These are phyloP conservation scores for Sceloporus tristichus DNA, from an alignment of 2,113 vertebrate species.

Conservation along the genomic window DNA sequence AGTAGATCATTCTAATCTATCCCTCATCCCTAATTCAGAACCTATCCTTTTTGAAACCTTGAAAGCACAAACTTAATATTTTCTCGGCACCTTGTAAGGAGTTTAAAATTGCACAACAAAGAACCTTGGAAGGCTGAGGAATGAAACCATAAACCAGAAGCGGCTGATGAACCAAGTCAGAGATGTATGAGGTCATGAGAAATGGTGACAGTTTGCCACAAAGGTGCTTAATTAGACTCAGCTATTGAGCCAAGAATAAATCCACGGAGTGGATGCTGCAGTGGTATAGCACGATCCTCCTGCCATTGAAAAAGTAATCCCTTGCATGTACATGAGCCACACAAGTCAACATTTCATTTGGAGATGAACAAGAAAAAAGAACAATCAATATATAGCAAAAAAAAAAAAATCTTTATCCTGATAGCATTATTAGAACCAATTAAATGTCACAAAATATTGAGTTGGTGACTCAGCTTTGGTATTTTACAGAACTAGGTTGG, in stretches of 20 bases:
- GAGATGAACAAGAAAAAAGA: background rate
- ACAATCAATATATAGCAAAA: background rate
- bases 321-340: background rate
- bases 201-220: background rate
- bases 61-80: background rate
- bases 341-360: background rate
- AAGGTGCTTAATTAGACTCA: background rate
- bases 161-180: slow-evolving; percentile 9
- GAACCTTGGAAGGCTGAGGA: background rate
- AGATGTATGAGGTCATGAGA: slow-evolving; percentile 14
- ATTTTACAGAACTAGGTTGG: too few relatives aligned
- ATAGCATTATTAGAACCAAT: background rate
- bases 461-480: background rate
- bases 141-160: slow-evolving; percentile 1
- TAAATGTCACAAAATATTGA: background rate
- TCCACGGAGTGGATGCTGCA: background rate
- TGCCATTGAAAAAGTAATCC: background rate
- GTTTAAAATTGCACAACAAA: background rate
- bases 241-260: background rate
- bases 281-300: background rate
- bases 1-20: background rate
- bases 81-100: background rate
- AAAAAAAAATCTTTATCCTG: too few relatives aligned
- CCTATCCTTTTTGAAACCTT: background rate
- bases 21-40: background rate